A percentile compares a stretch with the other conserved stretches of the same genome.
These are phyloP conservation scores for Drosophila watanabei DNA, from an alignment of 1,140 invertebrate genomes.

Conservation along the genomic window DNA sequence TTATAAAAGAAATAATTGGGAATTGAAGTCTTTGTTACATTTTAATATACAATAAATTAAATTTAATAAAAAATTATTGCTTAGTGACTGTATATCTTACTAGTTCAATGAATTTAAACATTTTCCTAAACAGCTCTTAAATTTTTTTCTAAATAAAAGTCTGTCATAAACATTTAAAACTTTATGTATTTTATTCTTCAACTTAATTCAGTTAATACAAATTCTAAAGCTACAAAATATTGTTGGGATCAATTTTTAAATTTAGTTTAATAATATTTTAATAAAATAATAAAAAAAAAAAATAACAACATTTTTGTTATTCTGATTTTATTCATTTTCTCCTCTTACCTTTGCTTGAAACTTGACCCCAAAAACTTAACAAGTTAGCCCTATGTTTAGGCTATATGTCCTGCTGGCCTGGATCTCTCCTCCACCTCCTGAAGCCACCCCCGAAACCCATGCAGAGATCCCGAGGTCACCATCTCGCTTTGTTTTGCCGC, in stretches of 20 bases:
- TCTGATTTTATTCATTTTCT: neutral
- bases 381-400: neutral
- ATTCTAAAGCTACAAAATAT: neutral
- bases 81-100: too few species aligned
- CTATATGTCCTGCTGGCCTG: constrained; percentile 1
- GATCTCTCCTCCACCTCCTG: neutral
- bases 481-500: constrained; percentile 54
- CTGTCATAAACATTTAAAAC: neutral
- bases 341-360: neutral
- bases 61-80: too few species aligned
- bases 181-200: neutral
- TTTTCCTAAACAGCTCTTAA: neutral
- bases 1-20: neutral
- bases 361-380: neutral
- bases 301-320: neutral
- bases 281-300: neutral
- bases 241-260: neutral
- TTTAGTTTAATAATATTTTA: neutral
- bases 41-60: neutral
- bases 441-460: neutral
- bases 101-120: neutral
- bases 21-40: neutral
- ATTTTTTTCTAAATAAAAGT: neutral
- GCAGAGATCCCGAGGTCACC: constrained; percentile 16
- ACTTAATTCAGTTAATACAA: neutral